Base-by-base conservation (phyloP, 2,797 vertebrate genomes). In the Vireo griseus region DNA sequence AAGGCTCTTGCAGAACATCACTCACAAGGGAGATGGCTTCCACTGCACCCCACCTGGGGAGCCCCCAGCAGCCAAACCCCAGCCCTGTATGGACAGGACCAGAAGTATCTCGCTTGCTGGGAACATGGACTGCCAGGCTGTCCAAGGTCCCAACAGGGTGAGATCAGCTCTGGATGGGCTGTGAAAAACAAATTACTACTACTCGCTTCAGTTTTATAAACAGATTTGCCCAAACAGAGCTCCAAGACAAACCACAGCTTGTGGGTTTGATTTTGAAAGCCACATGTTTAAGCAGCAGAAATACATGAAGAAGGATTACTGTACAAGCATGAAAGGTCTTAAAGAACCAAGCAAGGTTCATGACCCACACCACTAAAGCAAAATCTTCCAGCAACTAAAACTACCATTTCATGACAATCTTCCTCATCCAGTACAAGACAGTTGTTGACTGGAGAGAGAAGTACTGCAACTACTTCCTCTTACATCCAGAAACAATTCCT, bases 11-110 rank as follows among this genome's bases (percentile, higher is more conserved):
- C 55, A 61, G 31, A 86, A 44, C 28, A 45, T 25, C 37, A 40
- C 26, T 63, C 44, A 29, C 3, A 16, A 39, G 12, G 21, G 44
- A 61, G n/a, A 16, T 11, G 39, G 6, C 4, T 63, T 42, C n/a
- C n/a, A 35, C 9, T 3, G 5, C 11, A 16, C 16, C 12, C 10
- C 1, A 65, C 0, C 35, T 4, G 12, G 16, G 20, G 21, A 10
- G 17, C 3, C 19, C 39, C 39, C 51, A 31, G 50, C 4, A 44
- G 45, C 20, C 50, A 7, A 15, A 37, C 15, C 9, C 35, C 17
- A 37, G 29, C 25, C 28, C 39, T 69, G 52, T 4, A 47, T 16
- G 15, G 48, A n/a, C 59, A 63, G 11, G 22, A 9, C 11, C 59
- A 47, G 33, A 26, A 48, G 19, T n/a, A 39, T 22, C 21, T 35